Evolutionary conservation across 1,140 invertebrate genomes (phyloP), one percentile per base, ranked within the genome.

Genomic region (Drosophila mauritiana): DNA sequence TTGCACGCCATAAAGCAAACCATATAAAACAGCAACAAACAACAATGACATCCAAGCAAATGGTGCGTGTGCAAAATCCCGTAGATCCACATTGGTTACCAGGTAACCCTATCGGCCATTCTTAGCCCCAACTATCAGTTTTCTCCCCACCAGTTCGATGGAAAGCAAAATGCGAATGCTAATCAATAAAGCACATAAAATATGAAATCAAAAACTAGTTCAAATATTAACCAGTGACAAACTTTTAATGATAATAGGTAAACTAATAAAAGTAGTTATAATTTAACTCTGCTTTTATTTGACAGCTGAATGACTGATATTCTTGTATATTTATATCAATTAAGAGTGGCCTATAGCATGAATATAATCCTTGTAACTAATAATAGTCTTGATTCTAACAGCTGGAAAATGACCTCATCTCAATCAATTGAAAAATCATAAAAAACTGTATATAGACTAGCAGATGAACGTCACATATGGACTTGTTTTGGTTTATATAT

Each of bases 1-100:
- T 83, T 82, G 67, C 65, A 64, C 39, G 49, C 46, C 49, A 79
- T 79, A 73, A 82, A 86, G 39, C 37, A 40, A 64, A 74, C 22
- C 57, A 36, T 49, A 45, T 58, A 48, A 11, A 68, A 70, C 49
- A 59, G 27, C 37, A 54, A 55, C 42, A 31, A 40, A 36, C 40
- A 22, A 34, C 45, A 42, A 13, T 43, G 36, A 48, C 57, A 39
- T 46, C 7, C 10, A 48, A 61, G 57, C 13, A 36, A 74, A 74
- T 52, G 37, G 58, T 74, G 72, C 70, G 58, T 74, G 72, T 49
- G 52, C 67, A 62, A 73, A 72, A 42, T 73, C 3, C 25, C 51
- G 8, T 34, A 52, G 31, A 43, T 10, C 15, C 10, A 36, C 6
- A 3, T 49, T 53, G 42, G 68, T 54, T 45, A 42, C 69, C 69